Percentiles rank a stretch among this genome's conserved stretches.
These are phyloP conservation scores for Vulpes ferrilata DNA, from an alignment of 2,113 vertebrate species.

Conservation along the genomic window DNA sequence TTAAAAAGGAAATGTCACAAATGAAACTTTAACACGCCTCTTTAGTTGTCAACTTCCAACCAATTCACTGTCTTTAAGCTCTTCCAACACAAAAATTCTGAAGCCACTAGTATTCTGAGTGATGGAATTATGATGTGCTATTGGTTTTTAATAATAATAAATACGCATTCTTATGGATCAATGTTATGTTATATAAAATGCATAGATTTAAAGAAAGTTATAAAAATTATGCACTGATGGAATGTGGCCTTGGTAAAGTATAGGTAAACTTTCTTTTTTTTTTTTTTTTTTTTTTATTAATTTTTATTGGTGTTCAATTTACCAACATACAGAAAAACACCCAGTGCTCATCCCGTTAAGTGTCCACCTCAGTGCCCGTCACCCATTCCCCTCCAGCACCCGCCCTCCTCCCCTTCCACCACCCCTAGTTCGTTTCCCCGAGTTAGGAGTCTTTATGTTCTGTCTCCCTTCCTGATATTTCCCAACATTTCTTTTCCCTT, in stretches of 20 bases:
- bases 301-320: too few relatives aligned
- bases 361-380: too few relatives aligned
- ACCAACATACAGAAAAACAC: too few relatives aligned
- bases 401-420: too few relatives aligned
- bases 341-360: too few relatives aligned
- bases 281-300: too few relatives aligned
- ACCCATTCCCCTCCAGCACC: too few relatives aligned
- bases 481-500: too few relatives aligned
- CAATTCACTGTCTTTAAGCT: not conserved
- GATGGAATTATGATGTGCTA: not conserved
- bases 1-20: not conserved
- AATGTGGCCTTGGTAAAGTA: not conserved
- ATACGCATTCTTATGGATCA: not conserved
- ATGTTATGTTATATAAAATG: not conserved
- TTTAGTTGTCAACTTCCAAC: not conserved
- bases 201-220: not conserved
- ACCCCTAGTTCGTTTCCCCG: too few relatives aligned
- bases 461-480: too few relatives aligned
- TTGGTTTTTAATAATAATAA: conserved; percentile 39
- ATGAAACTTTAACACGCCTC: not conserved
- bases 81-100: not conserved
- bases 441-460: too few relatives aligned
- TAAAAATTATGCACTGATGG: not conserved
- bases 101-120: not conserved
- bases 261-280: not conserved